A percentile compares a stretch with the other conserved stretches of the same genome.
Evolutionary conservation across 2,113 vertebrate genomes (phyloP).

Genomic region (Cathartes aura): DNA sequence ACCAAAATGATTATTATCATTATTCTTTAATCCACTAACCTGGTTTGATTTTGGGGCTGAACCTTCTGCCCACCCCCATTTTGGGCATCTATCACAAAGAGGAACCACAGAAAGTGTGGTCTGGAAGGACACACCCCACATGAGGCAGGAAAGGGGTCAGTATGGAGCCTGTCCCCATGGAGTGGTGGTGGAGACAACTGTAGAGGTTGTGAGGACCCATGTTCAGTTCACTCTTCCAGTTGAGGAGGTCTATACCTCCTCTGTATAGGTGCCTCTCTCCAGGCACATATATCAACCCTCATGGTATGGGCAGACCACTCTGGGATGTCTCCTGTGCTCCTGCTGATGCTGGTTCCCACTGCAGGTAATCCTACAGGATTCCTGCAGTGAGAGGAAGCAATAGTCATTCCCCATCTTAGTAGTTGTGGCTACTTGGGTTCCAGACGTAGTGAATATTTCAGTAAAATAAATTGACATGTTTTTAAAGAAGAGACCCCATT

Average conservation of each 20-base stretch:
- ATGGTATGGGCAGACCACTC: not conserved
- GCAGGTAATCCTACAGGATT: not conserved
- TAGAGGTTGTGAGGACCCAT: accelerated
- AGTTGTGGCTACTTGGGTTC: not conserved
- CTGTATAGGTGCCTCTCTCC: not conserved
- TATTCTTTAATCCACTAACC: not conserved
- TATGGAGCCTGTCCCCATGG: not conserved
- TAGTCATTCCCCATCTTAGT: not conserved
- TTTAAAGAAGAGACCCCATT: not conserved
- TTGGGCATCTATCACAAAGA: not conserved
- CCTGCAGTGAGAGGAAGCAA: not conserved
- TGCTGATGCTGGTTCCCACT: not conserved
- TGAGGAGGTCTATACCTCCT: not conserved
- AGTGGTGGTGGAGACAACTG: not conserved
- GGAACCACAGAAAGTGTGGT: not conserved
- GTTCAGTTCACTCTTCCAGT: not conserved
- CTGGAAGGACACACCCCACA: not conserved
- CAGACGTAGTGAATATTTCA: not conserved
- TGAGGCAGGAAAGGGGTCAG: not conserved
- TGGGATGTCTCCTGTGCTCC: not conserved
- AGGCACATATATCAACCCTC: not conserved
- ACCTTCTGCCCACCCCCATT: not conserved
- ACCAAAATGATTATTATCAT: not conserved
- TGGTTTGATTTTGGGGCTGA: not conserved
- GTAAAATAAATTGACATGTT: not conserved